Percentiles rank a stretch among this genome's conserved stretches.
Evolutionary conservation across 2,797 vertebrate genomes (phyloP).

Genomic region (Fundulus diaphanus): DNA sequence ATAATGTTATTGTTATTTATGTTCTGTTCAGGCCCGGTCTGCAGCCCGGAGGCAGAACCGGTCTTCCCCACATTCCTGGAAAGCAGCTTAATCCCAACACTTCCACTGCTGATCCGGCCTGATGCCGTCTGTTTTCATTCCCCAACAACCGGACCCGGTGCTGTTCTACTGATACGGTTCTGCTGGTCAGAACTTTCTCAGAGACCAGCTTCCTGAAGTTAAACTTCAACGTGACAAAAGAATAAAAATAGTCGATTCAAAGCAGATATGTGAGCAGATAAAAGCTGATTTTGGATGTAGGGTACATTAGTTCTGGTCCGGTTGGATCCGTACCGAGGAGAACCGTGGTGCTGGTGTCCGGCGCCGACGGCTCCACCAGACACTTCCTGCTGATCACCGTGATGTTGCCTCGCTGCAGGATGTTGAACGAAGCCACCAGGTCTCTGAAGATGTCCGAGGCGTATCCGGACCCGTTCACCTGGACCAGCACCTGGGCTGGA

Average conservation of each 20-base stretch:
- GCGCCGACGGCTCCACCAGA: conserved; percentile 77
- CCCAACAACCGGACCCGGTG: too few relatives aligned
- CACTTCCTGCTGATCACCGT: conserved; percentile 86
- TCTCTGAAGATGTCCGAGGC: conserved; percentile 85
- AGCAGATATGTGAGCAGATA: neutral
- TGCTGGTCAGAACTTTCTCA: too few relatives aligned
- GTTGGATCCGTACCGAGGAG: conserved; percentile 57
- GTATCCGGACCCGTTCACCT: conserved; percentile 84
- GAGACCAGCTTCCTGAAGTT: too few relatives aligned
- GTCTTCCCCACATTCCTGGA: too few relatives aligned
- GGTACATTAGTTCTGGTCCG: conserved; percentile 21
- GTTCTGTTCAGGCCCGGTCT: neutral
- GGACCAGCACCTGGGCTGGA: conserved; percentile 72
- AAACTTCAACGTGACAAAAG: too few relatives aligned
- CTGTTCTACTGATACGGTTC: too few relatives aligned
- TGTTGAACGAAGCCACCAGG: conserved; percentile 82
- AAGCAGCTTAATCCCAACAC: neutral
- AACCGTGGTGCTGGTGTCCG: conserved; percentile 55
- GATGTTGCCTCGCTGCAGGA: conserved; percentile 85
- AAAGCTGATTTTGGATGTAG: neutral
- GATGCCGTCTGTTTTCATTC: too few relatives aligned
- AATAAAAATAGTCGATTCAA: too few relatives aligned
- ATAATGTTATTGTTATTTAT: too few relatives aligned
- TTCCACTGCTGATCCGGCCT: neutral
- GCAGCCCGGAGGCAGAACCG: neutral